A percentile compares a stretch with the other conserved stretches of the same genome.
phyloP scores from a whole-genome alignment of 2,888 invertebrate genomes.

The Bimastos eiseni region DNA sequence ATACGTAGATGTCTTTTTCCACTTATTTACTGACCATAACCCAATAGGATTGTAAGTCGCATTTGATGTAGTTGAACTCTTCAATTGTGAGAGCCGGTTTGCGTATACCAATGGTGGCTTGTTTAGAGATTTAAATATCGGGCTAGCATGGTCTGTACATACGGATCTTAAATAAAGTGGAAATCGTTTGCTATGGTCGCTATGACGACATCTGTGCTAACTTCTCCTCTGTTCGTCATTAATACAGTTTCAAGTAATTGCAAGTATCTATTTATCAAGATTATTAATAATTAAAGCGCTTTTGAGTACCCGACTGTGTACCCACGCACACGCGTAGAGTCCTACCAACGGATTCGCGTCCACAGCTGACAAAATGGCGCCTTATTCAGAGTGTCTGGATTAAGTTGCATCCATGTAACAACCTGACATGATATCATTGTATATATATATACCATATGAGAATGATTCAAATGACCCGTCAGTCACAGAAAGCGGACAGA shows the following conservation, averaged over 20 bases:
- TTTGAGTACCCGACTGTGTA: too few relatives aligned
- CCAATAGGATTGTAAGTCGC: not conserved
- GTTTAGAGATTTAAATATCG: too few relatives aligned
- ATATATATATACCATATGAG: not conserved
- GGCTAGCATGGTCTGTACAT: too few relatives aligned
- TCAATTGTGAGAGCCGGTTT: too few relatives aligned
- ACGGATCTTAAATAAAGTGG: too few relatives aligned
- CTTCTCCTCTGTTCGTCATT: not conserved
- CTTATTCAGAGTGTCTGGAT: too few relatives aligned
- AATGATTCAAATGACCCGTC: not conserved
- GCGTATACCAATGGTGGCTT: too few relatives aligned
- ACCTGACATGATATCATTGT: not conserved
- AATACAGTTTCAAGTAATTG: not conserved
- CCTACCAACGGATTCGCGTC: too few relatives aligned
- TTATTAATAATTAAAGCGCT: too few relatives aligned
- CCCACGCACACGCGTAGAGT: too few relatives aligned
- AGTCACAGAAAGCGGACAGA: not conserved
- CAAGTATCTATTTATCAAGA: not conserved
- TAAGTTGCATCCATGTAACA: too few relatives aligned
- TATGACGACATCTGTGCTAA: not conserved
- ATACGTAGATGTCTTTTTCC: not conserved
- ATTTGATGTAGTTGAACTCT: not conserved
- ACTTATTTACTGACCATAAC: not conserved
- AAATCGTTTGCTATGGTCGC: not conserved
- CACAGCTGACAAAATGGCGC: too few relatives aligned